Evolutionary conservation across 2,113 vertebrate genomes (phyloP), one percentile per base, ranked within the genome.

Genomic region (Rhodinocichla rosea): DNA sequence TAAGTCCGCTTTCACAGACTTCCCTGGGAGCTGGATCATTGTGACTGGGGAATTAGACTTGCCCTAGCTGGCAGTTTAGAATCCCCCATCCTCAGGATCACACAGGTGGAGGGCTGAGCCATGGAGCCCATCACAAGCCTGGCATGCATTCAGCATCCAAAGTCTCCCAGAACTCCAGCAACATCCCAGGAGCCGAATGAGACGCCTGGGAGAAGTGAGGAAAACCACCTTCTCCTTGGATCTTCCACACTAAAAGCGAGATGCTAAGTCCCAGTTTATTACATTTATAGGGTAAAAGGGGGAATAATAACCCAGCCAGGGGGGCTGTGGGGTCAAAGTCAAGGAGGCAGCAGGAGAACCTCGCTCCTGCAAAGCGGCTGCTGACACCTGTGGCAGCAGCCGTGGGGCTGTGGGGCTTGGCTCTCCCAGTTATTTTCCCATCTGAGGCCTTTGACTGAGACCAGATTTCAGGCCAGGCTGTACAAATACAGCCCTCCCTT

Each of bases 401-500:
- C 90, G 18, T 87, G 83, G 87, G 97, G 97, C 92, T 12, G 5
- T 44, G 7, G 79, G 88, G 45, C 78, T 89, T 89, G 5, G 85
- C 83, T 94, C 45, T 79, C n/a, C 52, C 52, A 85, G 89, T 88
- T 89, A 76, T 97, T 97, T 97, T 97, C 90, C 95, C 79, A 10
- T 93, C 90, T 89, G 94, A 96, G 64, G 92, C 87, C 92, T 91
- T 97, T 62, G 84, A 95, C 94, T 92, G 89, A 81, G 92, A 96
- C 86, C 96, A 96, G 86, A 97, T 97, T 97, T 97, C 82, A 81
- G 92, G 94, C 83, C 69, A 77, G 75, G 87, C 80, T 92, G 73
- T 81, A 97, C 86, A 91, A 87, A 75, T 87, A 73, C 56, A 93
- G 81, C 55, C 80, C 69, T 85, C 52, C 39, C 75, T 95, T 76